Evolutionary conservation across 2,797 vertebrate species (phyloP).

Genomic region (Euphonia xanthogaster): DNA sequence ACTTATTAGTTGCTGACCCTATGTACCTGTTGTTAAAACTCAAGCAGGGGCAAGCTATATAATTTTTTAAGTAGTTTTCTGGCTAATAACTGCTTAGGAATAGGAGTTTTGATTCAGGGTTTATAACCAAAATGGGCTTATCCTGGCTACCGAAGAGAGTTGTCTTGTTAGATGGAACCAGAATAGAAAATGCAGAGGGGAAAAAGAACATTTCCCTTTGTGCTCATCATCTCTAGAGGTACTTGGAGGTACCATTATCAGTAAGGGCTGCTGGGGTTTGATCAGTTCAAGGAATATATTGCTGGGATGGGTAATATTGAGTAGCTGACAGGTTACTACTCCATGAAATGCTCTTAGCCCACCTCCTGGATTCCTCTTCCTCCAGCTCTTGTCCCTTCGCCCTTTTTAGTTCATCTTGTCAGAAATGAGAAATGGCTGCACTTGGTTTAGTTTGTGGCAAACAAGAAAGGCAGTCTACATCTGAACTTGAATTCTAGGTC

Average conservation of each 20-base stretch:
- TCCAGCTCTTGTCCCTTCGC: background rate
- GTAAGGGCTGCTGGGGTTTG: background rate
- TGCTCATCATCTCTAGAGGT: background rate
- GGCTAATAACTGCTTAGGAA: background rate
- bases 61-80: background rate
- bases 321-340: background rate
- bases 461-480: constrained; percentile 47
- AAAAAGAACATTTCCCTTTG: background rate
- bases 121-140: background rate
- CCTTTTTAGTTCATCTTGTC: background rate
- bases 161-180: background rate
- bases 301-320: background rate
- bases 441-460: constrained; percentile 22
- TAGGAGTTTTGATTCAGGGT: background rate
- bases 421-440: background rate
- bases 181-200: background rate
- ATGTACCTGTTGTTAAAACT: background rate
- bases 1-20: background rate
- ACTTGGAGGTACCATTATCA: background rate
- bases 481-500: constrained; percentile 65
- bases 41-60: background rate
- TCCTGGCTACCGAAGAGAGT: background rate
- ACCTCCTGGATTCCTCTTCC: background rate
- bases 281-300: background rate
- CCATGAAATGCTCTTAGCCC: background rate